Conservation (phyloP, 2,797 vertebrate species). For the Sphenopsis melanotis region DNA sequence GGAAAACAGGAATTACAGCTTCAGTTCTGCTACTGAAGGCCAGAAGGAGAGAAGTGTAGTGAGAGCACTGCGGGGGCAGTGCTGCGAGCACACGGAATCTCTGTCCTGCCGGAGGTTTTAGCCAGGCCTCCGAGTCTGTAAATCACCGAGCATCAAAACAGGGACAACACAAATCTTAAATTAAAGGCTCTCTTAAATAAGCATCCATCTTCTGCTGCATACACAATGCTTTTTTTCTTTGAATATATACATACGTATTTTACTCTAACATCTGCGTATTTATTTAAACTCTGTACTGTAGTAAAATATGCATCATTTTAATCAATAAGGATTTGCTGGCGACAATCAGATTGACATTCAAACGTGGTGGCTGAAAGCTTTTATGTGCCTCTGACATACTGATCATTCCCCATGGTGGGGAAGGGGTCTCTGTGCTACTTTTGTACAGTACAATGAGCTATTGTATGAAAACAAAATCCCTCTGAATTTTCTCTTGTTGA, state of each 20-base stretch:
- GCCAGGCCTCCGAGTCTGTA: slow-evolving; percentile 58
- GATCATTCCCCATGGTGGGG: slow-evolving; percentile 2
- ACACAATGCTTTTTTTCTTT: slow-evolving; percentile 76
- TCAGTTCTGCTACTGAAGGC: not conserved
- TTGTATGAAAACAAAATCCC: slow-evolving; percentile 48
- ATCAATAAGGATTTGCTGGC: slow-evolving; percentile 71
- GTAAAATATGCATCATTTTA: slow-evolving; percentile 79
- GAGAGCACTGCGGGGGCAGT: not conserved
- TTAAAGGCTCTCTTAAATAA: slow-evolving; percentile 81
- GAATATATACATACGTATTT: slow-evolving; percentile 81
- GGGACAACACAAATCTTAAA: slow-evolving; percentile 79
- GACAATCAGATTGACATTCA: slow-evolving; percentile 65
- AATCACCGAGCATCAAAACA: slow-evolving; percentile 66
- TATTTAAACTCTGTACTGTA: slow-evolving; percentile 81
- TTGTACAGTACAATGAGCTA: slow-evolving; percentile 55
- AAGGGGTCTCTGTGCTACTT: slow-evolving; percentile 48
- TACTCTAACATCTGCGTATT: slow-evolving; percentile 78
- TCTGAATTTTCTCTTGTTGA: slow-evolving; percentile 42
- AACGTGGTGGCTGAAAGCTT: slow-evolving; percentile 59
- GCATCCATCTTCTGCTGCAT: slow-evolving; percentile 76
- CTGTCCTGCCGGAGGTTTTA: not conserved
- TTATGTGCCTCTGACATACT: slow-evolving; percentile 48
- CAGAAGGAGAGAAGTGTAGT: not conserved
- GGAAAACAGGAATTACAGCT: slow-evolving; percentile 20
- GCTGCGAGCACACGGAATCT: not conserved